Conservation (phyloP, 2,113 vertebrate species). For the Strigops habroptila region DNA sequence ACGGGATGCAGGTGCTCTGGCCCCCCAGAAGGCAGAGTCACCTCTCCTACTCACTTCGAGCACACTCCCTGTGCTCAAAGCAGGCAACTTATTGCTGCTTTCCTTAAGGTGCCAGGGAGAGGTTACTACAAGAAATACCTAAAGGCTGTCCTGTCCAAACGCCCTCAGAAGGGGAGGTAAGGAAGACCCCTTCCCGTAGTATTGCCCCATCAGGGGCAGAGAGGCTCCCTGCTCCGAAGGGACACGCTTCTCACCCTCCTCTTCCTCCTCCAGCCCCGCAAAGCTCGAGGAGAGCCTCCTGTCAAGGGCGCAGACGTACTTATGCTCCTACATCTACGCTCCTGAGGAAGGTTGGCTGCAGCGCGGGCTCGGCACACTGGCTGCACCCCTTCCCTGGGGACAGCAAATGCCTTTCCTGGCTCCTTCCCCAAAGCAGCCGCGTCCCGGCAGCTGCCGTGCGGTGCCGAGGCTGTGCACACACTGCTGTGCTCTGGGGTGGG, state of each 20-base stretch:
- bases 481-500: background rate
- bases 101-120: conserved; percentile 71
- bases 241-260: accelerated
- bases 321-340: conserved; percentile 76
- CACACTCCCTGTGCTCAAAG: background rate
- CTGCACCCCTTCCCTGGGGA: background rate
- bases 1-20: background rate
- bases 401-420: background rate
- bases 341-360: conserved; percentile 76
- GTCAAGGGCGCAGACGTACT: conserved; percentile 53
- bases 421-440: background rate
- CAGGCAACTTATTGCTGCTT: background rate
- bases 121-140: conserved; percentile 84
- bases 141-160: conserved; percentile 80
- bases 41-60: background rate
- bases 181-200: accelerated
- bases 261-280: conserved; percentile 35
- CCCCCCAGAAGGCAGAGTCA: background rate
- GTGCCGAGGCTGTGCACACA: background rate
- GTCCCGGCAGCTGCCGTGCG: background rate
- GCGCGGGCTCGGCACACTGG: background rate
- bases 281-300: conserved; percentile 63
- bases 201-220: background rate
- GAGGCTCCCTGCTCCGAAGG: background rate
- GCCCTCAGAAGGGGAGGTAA: conserved; percentile 62